These are phyloP conservation scores for Tachyglossus aculeatus DNA, from an alignment of 2,797 vertebrate species.

Conservation along the genomic window DNA sequence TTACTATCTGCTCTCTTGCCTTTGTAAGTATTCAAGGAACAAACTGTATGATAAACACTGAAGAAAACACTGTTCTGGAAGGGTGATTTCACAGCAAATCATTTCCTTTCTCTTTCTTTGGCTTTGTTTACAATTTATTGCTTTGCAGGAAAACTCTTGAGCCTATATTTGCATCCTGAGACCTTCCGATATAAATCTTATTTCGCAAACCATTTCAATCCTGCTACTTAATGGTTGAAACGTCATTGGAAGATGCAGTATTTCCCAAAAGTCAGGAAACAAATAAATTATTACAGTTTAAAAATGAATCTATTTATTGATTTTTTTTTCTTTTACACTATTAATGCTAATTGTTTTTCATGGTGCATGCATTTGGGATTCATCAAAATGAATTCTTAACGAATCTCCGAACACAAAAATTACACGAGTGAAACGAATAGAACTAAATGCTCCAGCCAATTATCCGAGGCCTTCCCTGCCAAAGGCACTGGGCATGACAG, in stretches of 20 bases:
- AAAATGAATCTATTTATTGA: slow-evolving; percentile 68
- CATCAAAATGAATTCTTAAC: slow-evolving; percentile 55
- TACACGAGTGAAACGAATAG: slow-evolving; percentile 10
- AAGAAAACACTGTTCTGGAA: neutral
- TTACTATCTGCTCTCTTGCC: neutral
- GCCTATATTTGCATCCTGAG: neutral
- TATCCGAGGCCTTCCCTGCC: slow-evolving; percentile 10
- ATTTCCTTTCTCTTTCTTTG: neutral
- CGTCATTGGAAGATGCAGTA: slow-evolving; percentile 51
- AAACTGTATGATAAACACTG: neutral
- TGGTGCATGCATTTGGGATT: slow-evolving; percentile 58
- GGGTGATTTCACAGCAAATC: fast-evolving
- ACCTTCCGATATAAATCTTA: neutral
- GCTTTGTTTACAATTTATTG: fast-evolving
- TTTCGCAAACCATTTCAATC: slow-evolving; percentile 34
- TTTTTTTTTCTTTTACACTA: slow-evolving; percentile 52
- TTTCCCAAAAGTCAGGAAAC: slow-evolving; percentile 66
- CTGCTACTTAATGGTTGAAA: slow-evolving; percentile 15
- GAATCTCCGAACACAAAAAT: slow-evolving; percentile 56
- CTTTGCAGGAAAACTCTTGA: fast-evolving
- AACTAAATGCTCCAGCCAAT: neutral
- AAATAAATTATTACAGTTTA: slow-evolving; percentile 65
- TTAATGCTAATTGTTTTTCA: slow-evolving; percentile 68
- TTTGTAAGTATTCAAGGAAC: neutral
- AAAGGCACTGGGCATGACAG: neutral